Evolutionary conservation across 1,140 invertebrate genomes (phyloP), one percentile per base, ranked within the genome.

Genomic region (Sweltsa coloradensis): DNA sequence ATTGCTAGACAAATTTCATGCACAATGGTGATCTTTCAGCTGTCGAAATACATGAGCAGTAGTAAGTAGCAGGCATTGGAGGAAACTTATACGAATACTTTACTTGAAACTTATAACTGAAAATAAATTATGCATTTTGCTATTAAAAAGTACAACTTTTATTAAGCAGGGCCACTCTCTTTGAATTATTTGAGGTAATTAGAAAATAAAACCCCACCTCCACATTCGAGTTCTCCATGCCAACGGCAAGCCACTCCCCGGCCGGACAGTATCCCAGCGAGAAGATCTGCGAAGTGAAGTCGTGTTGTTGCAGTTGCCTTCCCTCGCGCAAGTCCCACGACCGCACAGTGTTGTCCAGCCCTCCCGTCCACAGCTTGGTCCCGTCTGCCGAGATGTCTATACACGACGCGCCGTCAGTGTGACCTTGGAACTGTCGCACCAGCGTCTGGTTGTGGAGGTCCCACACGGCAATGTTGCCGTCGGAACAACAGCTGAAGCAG

Each of bases 171-270:
- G n/a, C n/a, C n/a, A n/a, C n/a, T n/a, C n/a, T n/a, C n/a, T n/a
- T n/a, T n/a, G n/a, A n/a, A n/a, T n/a, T 26, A 49, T 47, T 48
- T 16, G 24, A 9, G 5, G 25, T 47, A n/a, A 18, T 14, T 14
- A 49, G 6, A 49, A 14, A 22, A 26, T 2, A 16, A 34, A 34
- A 29, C n/a, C n/a, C n/a, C n/a, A n/a, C n/a, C 62, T 98, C 94
- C 25, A 98, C 93, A 66, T 95, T 89, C 18, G 89, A 95, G 63
- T 91, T 95, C 69, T 97, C 93, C 92, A 97, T 96, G 40, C 95
- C 95, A 27, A 98, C 95, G 24, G 95, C 95, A 18, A 98, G 71
- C 93, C 93, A 98, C 52, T 97, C 92, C 0, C 93, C 93, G 34
- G 89, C 91, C 2, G 94, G 94, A 70, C 93, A 97, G 64, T 95